Conservation (phyloP, 1,140 invertebrate genomes). For the Macrobrachium nipponense region DNA sequence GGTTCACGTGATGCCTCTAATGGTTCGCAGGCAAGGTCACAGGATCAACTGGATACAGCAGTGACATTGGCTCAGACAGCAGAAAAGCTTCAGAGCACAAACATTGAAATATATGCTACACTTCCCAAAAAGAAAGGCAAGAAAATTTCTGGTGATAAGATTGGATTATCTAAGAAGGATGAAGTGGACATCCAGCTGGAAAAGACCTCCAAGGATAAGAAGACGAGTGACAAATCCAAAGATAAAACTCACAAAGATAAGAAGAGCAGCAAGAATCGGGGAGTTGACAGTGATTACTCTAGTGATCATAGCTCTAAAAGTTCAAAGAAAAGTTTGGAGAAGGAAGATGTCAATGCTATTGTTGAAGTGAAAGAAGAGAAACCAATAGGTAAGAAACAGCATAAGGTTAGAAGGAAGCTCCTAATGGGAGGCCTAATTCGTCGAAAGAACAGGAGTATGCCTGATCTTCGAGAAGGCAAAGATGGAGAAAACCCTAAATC, state of each 20-base stretch:
- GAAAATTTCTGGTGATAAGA: slow-evolving; percentile 54
- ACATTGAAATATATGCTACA: slow-evolving; percentile 91
- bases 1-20: slow-evolving; percentile 76
- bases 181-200: slow-evolving; percentile 67
- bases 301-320: slow-evolving; percentile 62
- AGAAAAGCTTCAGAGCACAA: slow-evolving; percentile 71
- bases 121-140: slow-evolving; percentile 86
- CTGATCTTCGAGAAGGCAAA: slow-evolving; percentile 81
- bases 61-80: slow-evolving; percentile 70
- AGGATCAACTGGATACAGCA: slow-evolving; percentile 56
- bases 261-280: slow-evolving; percentile 50
- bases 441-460: slow-evolving; percentile 90
- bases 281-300: slow-evolving; percentile 60
- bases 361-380: slow-evolving; percentile 61
- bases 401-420: slow-evolving; percentile 87
- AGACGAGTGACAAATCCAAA: slow-evolving; percentile 68
- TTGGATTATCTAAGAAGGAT: slow-evolving; percentile 23
- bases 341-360: slow-evolving; percentile 68
- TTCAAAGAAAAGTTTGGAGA: slow-evolving; percentile 73
- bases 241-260: slow-evolving; percentile 58
- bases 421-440: slow-evolving; percentile 89
- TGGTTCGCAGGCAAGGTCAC: slow-evolving; percentile 68
- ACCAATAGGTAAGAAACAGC: slow-evolving; percentile 83
- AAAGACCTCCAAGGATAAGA: slow-evolving; percentile 77
- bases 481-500: slow-evolving; percentile 72